Conservation (phyloP, 1,140 invertebrate genomes). For the Drosophila kurseongensis region DNA sequence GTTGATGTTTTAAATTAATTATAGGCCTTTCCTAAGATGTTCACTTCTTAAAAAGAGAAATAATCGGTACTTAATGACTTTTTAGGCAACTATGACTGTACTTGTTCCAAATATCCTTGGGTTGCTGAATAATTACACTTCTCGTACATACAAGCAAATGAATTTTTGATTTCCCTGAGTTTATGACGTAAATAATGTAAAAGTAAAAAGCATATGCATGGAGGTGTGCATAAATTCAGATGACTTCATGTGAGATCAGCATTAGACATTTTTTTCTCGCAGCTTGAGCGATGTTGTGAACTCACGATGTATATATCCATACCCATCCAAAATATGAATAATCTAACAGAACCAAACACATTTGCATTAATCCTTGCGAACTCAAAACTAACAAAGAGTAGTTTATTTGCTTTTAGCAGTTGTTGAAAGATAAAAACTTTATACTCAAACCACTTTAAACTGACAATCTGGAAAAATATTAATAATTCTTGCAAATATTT, state of each 20-base stretch:
- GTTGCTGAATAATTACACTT: conserved; percentile 9
- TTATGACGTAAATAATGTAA: conserved; percentile 19
- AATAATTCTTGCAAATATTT: neutral
- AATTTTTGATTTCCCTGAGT: conserved; percentile 18
- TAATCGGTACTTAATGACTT: neutral
- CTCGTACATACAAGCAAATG: conserved; percentile 1
- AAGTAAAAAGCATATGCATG: neutral
- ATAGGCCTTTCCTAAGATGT: neutral
- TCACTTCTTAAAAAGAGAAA: neutral
- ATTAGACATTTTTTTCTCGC: neutral
- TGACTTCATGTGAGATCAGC: conserved; percentile 15
- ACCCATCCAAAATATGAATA: neutral
- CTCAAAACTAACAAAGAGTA: neutral
- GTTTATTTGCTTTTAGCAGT: neutral
- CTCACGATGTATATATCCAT: conserved; percentile 20
- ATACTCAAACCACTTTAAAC: too few species aligned
- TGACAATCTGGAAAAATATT: neutral
- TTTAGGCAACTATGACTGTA: conserved; percentile 17
- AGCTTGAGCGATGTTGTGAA: conserved; percentile 18
- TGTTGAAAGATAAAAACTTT: too few species aligned
- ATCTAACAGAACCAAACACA: neutral
- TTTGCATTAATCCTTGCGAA: neutral
- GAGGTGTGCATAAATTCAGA: conserved; percentile 24
- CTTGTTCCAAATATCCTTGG: conserved; percentile 30
- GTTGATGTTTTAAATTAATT: neutral